A percentile compares a stretch with the other conserved stretches of the same genome.
Evolutionary conservation across 2,888 invertebrate genomes (phyloP).

Genomic region (Tipula unca): DNA sequence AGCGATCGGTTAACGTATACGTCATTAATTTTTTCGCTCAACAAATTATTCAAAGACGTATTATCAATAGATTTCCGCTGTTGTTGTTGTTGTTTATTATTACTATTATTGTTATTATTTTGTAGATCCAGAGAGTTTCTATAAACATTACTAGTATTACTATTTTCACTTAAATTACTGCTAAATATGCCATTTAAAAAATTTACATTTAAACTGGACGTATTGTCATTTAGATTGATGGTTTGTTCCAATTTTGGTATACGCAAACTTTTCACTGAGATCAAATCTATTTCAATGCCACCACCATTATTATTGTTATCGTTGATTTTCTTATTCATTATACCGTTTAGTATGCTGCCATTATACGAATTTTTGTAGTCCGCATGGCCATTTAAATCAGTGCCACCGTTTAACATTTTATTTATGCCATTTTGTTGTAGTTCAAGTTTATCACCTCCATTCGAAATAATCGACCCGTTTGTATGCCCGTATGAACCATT

Average conservation of each 20-base stretch:
- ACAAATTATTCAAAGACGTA: neutral
- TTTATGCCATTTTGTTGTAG: neutral
- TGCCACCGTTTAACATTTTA: neutral
- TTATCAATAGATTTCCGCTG: neutral
- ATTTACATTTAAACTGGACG: slow-evolving; percentile 1
- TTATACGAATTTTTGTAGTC: neutral
- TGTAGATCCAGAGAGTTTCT: slow-evolving; percentile 22
- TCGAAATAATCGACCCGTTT: neutral
- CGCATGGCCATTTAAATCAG: slow-evolving; percentile 9
- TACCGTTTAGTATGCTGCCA: neutral
- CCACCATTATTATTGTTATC: neutral
- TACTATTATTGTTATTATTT: slow-evolving; percentile 9
- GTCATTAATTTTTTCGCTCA: slow-evolving; percentile 27
- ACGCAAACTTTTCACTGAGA: neutral
- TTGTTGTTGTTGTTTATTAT: neutral
- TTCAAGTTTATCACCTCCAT: neutral
- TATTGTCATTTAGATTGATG: neutral
- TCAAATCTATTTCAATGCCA: neutral
- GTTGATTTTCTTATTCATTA: neutral
- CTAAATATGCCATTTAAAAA: slow-evolving; percentile 17
- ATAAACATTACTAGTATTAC: slow-evolving; percentile 21
- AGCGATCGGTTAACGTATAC: slow-evolving; percentile 27
- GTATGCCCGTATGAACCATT: neutral
- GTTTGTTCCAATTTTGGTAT: neutral
- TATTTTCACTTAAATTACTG: slow-evolving; percentile 15